Evolutionary conservation across 2,113 vertebrate genomes (phyloP).

Genomic region (Saimiri boliviensis): DNA sequence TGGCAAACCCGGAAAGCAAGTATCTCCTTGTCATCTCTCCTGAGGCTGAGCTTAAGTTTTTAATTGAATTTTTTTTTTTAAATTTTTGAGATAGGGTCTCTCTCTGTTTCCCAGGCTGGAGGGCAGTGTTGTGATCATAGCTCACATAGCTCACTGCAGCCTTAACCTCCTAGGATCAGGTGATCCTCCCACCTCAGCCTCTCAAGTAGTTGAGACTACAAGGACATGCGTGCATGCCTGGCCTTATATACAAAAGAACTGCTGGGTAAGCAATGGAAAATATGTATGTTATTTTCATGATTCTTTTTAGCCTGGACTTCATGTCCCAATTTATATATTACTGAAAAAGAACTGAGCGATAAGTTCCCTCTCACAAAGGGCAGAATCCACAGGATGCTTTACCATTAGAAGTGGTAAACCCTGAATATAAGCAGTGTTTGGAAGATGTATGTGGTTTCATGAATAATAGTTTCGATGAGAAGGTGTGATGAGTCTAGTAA

Average conservation of each 20-base stretch:
- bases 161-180: too few relatives aligned
- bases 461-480: not conserved
- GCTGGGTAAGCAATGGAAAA: not conserved
- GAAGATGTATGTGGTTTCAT: not conserved
- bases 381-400: not conserved
- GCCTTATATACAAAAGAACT: not conserved
- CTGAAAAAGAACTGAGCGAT: not conserved
- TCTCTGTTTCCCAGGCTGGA: too few relatives aligned
- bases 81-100: too few relatives aligned
- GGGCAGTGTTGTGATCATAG: too few relatives aligned
- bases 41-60: not conserved
- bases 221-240: too few relatives aligned
- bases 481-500: not conserved
- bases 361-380: not conserved
- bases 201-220: too few relatives aligned
- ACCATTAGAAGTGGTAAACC: not conserved
- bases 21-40: not conserved
- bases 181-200: too few relatives aligned
- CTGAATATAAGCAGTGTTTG: not conserved
- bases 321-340: not conserved
- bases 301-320: not conserved
- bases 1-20: not conserved
- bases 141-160: too few relatives aligned
- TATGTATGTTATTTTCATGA: not conserved
- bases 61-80: not conserved